A percentile compares a stretch with the other conserved stretches of the same genome.
Conservation (phyloP, 1,140 invertebrate genomes). For the Drosophila pseudoananassae region DNA sequence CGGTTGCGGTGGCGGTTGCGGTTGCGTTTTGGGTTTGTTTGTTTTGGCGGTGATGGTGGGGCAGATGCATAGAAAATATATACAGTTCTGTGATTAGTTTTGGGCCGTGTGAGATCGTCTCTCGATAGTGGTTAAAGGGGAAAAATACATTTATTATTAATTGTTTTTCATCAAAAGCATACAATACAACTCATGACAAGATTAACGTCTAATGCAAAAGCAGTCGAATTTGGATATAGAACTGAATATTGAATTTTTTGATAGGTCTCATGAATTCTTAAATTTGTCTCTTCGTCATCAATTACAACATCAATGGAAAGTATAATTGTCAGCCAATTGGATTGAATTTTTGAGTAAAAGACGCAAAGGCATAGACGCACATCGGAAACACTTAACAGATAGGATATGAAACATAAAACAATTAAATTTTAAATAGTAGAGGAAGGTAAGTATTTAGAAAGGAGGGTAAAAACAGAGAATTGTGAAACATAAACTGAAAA, state of each 20-base stretch:
- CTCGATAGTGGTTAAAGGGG: conserved; percentile 48
- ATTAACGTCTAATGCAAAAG: conserved; percentile 76
- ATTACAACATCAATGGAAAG: conserved; percentile 72
- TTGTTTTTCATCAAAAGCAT: conserved; percentile 58
- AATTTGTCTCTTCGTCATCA: conserved; percentile 48
- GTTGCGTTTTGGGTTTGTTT: conserved; percentile 49
- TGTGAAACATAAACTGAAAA: conserved; percentile 43
- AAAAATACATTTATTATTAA: conserved; percentile 31
- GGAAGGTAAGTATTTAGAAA: conserved; percentile 18
- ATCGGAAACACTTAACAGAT: conserved; percentile 67
- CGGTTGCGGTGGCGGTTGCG: conserved; percentile 20
- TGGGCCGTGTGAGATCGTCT: conserved; percentile 66
- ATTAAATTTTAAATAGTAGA: conserved; percentile 47
- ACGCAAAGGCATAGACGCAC: conserved; percentile 56
- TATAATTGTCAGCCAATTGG: conserved; percentile 55
- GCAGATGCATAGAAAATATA: conserved; percentile 81
- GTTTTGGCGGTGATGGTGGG: conserved; percentile 55
- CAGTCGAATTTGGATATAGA: conserved; percentile 63
- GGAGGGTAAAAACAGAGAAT: conserved; percentile 24
- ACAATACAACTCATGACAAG: conserved; percentile 77
- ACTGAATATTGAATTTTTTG: conserved; percentile 52
- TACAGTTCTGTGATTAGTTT: conserved; percentile 78
- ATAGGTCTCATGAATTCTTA: conserved; percentile 10
- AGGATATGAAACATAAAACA: conserved; percentile 50
- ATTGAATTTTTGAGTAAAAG: conserved; percentile 17